A percentile compares a stretch with the other conserved stretches of the same genome.
Evolutionary conservation across 2,888 invertebrate genomes (phyloP).

Genomic region (Pecten maximus): DNA sequence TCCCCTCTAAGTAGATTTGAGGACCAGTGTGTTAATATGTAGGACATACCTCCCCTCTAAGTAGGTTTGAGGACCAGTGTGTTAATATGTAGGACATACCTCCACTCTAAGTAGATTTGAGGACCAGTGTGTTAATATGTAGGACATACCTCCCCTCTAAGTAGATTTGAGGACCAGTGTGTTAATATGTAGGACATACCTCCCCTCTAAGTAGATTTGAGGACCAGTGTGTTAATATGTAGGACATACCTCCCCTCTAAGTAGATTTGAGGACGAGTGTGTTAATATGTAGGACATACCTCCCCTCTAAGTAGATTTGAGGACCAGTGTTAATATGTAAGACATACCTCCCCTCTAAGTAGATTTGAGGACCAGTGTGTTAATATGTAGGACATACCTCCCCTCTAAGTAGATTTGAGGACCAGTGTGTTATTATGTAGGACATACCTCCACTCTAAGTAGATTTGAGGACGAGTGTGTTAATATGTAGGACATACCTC

Average conservation of each 20-base stretch:
- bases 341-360: constrained; percentile 77
- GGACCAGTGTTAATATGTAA: not conserved
- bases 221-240: not conserved
- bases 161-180: not conserved
- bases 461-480: not conserved
- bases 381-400: constrained; percentile 64
- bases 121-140: not conserved
- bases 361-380: not conserved
- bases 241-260: constrained; percentile 77
- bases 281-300: constrained; percentile 61
- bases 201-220: too few relatives aligned
- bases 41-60: constrained; percentile 77
- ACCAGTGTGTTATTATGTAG: not conserved
- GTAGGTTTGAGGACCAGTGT: not conserved
- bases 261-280: not conserved
- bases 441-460: constrained; percentile 77
- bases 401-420: too few relatives aligned
- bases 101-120: too few relatives aligned
- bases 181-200: constrained; percentile 61
- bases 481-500: constrained; percentile 64
- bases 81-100: constrained; percentile 61
- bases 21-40: not conserved
- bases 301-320: too few relatives aligned
- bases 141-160: constrained; percentile 77
- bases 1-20: too few relatives aligned